phyloP scores from a whole-genome alignment of 1,140 invertebrate species.

The Lithobius niger region DNA sequence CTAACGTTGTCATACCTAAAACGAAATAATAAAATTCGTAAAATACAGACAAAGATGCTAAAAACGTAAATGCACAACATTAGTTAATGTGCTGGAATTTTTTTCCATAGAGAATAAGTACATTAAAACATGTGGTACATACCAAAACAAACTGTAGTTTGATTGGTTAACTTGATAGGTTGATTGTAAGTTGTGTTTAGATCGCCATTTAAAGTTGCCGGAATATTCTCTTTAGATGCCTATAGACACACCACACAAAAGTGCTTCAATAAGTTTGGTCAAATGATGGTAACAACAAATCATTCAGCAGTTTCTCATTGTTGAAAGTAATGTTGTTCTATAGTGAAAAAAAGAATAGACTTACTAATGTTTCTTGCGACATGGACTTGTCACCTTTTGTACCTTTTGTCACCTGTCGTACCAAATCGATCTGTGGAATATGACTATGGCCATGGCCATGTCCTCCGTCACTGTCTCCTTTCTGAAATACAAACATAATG shows the following conservation, averaged over 20 bases:
- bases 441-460: conserved; percentile 19
- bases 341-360: too few species aligned
- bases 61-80: conserved; percentile 6
- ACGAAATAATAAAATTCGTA: conserved; percentile 5
- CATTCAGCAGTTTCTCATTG: too few species aligned
- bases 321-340: too few species aligned
- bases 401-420: not conserved
- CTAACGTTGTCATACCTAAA: conserved; percentile 23
- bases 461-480: conserved; percentile 4
- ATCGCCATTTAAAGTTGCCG: not conserved
- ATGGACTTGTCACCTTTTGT: not conserved
- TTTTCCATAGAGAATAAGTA: not conserved
- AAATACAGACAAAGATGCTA: conserved; percentile 1
- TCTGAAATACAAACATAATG: conserved; percentile 17
- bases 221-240: not conserved
- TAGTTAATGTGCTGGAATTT: not conserved
- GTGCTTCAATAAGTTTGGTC: not conserved
- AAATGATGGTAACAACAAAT: not conserved
- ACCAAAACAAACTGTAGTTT: conserved; percentile 1
- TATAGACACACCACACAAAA: not conserved
- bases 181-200: not conserved
- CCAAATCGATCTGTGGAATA: conserved; percentile 10
- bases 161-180: not conserved
- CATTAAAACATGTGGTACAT: not conserved
- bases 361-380: conserved; percentile 14